Conservation (phyloP, 2,797 vertebrate species). For the Alca torda region DNA sequence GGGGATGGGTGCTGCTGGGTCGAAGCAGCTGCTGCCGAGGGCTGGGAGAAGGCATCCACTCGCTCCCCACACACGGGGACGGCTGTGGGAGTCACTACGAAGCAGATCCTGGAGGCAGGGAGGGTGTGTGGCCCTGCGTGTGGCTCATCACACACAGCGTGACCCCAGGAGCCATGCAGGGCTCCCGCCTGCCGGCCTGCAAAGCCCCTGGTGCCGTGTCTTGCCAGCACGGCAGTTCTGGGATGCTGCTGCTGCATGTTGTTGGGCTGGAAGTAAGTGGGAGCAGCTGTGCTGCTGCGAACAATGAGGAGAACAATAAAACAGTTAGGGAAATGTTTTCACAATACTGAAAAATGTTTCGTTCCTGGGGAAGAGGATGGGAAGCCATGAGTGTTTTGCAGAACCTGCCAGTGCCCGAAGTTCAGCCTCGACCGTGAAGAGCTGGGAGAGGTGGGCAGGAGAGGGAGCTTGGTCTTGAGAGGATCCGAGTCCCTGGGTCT, state of each 20-base stretch:
- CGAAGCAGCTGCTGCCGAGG: neutral
- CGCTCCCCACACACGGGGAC: fast-evolving
- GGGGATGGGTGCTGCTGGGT: neutral
- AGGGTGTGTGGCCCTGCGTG: neutral
- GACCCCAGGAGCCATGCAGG: neutral
- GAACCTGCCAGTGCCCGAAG: neutral
- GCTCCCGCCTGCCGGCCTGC: neutral
- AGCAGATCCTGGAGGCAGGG: neutral
- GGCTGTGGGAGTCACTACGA: neutral
- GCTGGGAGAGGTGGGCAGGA: neutral
- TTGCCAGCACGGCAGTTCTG: neutral
- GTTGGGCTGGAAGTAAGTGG: neutral
- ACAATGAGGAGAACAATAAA: slow-evolving; percentile 4
- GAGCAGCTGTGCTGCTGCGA: slow-evolving; percentile 30
- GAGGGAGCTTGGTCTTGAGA: neutral
- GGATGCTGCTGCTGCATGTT: neutral
- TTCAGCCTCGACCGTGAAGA: neutral
- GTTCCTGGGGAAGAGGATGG: neutral
- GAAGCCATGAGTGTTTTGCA: neutral
- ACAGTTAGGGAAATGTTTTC: neutral
- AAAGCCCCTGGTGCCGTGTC: neutral
- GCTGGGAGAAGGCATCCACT: neutral
- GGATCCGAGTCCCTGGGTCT: neutral
- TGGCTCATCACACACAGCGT: fast-evolving
- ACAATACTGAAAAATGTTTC: neutral